phyloP scores from a whole-genome alignment of 2,797 vertebrate species.

The Linurgus olivaceus region DNA sequence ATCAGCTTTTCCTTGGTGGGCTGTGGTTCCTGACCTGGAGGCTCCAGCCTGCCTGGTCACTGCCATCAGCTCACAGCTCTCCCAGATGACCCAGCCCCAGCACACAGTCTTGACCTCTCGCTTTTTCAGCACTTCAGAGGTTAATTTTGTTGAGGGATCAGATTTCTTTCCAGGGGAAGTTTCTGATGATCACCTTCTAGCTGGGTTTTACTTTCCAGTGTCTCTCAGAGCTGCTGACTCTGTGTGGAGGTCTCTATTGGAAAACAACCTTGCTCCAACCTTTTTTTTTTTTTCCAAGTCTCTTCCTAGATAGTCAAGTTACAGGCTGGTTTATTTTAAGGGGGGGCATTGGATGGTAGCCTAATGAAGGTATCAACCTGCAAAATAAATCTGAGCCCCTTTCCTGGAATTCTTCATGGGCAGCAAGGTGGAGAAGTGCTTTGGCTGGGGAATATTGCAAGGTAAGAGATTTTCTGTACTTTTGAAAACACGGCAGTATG shows the following conservation, averaged over 20 bases:
- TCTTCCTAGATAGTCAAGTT: background rate
- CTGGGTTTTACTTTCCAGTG: constrained; percentile 57
- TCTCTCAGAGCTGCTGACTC: constrained; percentile 50
- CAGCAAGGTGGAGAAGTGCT: constrained; percentile 70
- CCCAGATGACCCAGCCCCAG: constrained; percentile 66
- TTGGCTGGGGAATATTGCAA: constrained; percentile 70
- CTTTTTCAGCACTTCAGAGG: constrained; percentile 74
- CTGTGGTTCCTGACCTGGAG: constrained; percentile 28
- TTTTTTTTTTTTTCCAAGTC: background rate
- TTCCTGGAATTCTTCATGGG: constrained; percentile 67
- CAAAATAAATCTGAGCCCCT: constrained; percentile 66
- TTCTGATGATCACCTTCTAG: constrained; percentile 70
- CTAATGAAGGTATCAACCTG: constrained; percentile 71
- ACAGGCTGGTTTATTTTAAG: constrained; percentile 31
- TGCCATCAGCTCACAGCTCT: constrained; percentile 44
- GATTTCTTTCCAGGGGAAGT: constrained; percentile 75
- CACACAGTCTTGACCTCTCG: constrained; percentile 56
- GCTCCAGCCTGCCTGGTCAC: constrained; percentile 30
- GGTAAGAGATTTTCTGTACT: constrained; percentile 68
- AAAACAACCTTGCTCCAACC: background rate
- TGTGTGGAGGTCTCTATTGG: constrained; percentile 35
- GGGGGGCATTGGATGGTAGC: constrained; percentile 30
- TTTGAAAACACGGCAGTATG: background rate
- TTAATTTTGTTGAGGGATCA: constrained; percentile 80
- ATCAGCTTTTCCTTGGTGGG: constrained; percentile 2